Percentiles rank a stretch among this genome's conserved stretches.
Conservation (phyloP, 2,888 invertebrate species). For the Petrolisthes manimaculis region DNA sequence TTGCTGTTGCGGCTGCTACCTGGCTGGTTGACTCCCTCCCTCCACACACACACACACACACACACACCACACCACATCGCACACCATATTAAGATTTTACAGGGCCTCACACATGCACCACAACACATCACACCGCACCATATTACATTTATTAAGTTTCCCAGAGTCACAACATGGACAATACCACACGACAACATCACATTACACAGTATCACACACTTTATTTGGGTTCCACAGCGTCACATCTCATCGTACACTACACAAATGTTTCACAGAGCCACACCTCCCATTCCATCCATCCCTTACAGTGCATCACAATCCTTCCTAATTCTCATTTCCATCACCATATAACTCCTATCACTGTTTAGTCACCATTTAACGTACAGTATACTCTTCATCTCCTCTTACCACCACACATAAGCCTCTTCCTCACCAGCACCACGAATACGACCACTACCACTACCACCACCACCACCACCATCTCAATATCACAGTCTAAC, state of each 20-base stretch:
- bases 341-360: neutral
- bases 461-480: neutral
- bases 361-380: neutral
- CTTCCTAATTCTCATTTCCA: neutral
- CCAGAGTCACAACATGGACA: too few species aligned
- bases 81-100: neutral
- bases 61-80: neutral
- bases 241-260: too few species aligned
- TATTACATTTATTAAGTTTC: too few species aligned
- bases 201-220: too few species aligned
- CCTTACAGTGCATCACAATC: neutral
- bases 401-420: neutral
- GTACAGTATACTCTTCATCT: neutral
- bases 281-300: neutral
- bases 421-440: neutral
- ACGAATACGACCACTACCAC: neutral
- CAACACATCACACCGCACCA: too few species aligned
- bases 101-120: neutral
- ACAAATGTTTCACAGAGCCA: too few species aligned
- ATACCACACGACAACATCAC: too few species aligned
- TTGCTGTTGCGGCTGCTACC: slow-evolving; percentile 28
- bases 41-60: neutral
- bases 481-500: neutral
- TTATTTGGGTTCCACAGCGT: too few species aligned
- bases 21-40: slow-evolving; percentile 4